Evolutionary conservation across 2,888 invertebrate species (phyloP).

Genomic region (Ochlodes sylvanus): DNA sequence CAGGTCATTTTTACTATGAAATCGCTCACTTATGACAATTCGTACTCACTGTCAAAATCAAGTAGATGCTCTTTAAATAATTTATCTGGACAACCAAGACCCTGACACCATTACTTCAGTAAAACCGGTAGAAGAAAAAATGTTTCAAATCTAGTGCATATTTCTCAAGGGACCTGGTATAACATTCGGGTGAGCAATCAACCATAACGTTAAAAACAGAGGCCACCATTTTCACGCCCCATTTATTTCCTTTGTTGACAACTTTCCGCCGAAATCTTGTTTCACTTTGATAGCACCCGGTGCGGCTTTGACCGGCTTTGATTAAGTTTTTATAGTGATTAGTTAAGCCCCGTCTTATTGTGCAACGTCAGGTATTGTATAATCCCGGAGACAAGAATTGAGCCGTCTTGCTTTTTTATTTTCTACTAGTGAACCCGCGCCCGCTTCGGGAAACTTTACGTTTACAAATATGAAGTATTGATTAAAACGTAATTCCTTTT

Average conservation of each 20-base stretch:
- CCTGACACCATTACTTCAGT: too few relatives aligned
- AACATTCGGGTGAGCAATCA: constrained; percentile 18
- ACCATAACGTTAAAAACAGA: constrained; percentile 21
- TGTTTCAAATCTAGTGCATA: constrained; percentile 8
- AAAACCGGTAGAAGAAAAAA: not conserved
- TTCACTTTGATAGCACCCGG: constrained; percentile 13
- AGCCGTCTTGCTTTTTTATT: too few relatives aligned
- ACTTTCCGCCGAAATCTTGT: constrained; percentile 21
- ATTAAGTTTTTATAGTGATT: constrained; percentile 5
- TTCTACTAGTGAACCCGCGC: too few relatives aligned
- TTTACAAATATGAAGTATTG: too few relatives aligned
- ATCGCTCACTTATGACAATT: too few relatives aligned
- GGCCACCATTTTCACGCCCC: constrained; percentile 26
- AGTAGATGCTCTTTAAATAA: too few relatives aligned
- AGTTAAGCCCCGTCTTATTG: not conserved
- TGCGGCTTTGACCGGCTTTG: not conserved
- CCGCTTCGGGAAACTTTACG: too few relatives aligned
- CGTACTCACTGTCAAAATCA: too few relatives aligned
- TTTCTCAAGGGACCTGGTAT: constrained; percentile 15
- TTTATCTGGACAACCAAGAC: too few relatives aligned
- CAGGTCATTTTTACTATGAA: too few relatives aligned
- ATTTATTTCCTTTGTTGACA: constrained; percentile 24
- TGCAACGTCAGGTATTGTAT: not conserved
- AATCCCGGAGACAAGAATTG: too few relatives aligned
- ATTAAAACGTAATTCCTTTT: too few relatives aligned